Base-by-base conservation (phyloP, 2,888 invertebrate genomes). In the Pristionchus japonicus region DNA sequence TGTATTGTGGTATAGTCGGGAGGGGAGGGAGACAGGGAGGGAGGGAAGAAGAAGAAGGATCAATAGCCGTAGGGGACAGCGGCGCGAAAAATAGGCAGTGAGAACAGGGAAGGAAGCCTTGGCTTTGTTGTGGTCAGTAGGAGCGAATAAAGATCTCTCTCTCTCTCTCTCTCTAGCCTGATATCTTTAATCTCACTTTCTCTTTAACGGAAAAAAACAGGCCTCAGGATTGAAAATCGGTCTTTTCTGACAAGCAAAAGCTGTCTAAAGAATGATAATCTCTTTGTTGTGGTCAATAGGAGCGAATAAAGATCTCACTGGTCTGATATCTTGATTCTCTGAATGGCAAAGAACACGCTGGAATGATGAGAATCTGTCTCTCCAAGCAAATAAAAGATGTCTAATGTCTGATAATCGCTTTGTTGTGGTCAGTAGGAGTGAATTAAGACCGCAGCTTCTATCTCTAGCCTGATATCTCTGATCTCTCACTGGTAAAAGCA, bases 1-100 rank as follows among this genome's bases (percentile, higher is more conserved):
- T 77, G 74, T 70, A 70, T 77, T 77, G 74, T 77, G 74, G 74
- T 77, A 77, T 77, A 27, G 67, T 70, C 34, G 52, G 52, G 52
- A 52, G 52, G 52, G 52, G 4, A 9, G 67, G 74, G 74, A 70
- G 37, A 37, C 37, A 17, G 15, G 15, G 74, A 40, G 67, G 11
- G 31, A 34, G 31, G 17, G 13, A 34, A 31, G 34, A 40, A 11
- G 74, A 27, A 43, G 77, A 20, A 15, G 77, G 77, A 77, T 77
- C 77, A 77, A 77, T 77, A 77, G 77, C 77, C 77, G n/a, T 43
- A 77, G 77, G 77, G 77, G 77, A 67, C 23, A 3, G 34, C 1
- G 34, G 40, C 37, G 40, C 6, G 37, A 40, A 40, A 47, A 40
- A 70, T 37, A 67, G 9, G 7, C 9, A 74, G 43, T 4, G 74